Evolutionary conservation across 37 sponge, comb jelly and placozoan species (phyloP).

Genomic region (Oopsacas minuta): DNA sequence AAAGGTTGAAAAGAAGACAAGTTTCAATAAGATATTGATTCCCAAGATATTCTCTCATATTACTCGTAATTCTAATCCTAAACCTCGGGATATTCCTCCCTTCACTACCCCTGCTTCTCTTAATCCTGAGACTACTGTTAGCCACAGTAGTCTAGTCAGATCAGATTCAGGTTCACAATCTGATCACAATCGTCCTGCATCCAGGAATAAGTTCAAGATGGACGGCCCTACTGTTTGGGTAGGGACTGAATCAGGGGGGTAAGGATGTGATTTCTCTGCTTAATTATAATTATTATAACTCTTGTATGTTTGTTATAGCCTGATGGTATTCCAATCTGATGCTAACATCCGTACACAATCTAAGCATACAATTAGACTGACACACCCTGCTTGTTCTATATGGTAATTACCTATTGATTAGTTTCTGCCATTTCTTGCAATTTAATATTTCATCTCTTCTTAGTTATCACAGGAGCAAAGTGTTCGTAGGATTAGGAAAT

Average conservation of each 20-base stretch:
- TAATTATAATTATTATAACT: not conserved
- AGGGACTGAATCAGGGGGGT: not conserved
- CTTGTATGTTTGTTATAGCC: not conserved
- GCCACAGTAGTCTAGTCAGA: not conserved
- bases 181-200: not conserved
- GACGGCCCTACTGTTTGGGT: not conserved
- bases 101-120: not conserved
- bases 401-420: not conserved
- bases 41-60: not conserved
- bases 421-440: not conserved
- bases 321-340: not conserved
- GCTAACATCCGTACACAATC: conserved; percentile 1
- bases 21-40: not conserved
- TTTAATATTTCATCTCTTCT: not conserved
- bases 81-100: not conserved
- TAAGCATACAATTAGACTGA: not conserved
- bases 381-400: not conserved
- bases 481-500: not conserved
- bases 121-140: not conserved
- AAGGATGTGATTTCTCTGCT: not conserved
- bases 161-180: not conserved
- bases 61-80: not conserved
- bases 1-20: not conserved
- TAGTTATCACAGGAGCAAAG: conserved; percentile 14
- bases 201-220: not conserved